Percentiles rank a stretch among this genome's conserved stretches.
phyloP scores from a whole-genome alignment of 2,888 invertebrate genomes.

The Apomyelois bistriatella region DNA sequence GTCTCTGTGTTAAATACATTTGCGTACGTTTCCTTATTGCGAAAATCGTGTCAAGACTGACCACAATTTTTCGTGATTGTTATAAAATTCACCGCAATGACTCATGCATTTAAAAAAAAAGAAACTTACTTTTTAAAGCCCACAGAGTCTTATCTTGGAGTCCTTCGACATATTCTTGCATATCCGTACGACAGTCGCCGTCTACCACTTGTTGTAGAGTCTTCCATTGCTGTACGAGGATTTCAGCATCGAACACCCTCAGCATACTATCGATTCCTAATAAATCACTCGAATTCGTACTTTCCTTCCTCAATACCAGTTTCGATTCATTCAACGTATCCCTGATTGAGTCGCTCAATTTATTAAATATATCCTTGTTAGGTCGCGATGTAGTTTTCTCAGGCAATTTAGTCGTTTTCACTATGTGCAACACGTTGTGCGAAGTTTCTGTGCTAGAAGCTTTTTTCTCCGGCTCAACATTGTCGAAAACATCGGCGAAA shows the following conservation, averaged over 20 bases:
- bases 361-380: slow-evolving; percentile 49
- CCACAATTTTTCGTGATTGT: slow-evolving; percentile 5
- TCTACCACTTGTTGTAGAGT: slow-evolving; percentile 66
- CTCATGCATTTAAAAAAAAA: not conserved
- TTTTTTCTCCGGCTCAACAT: slow-evolving; percentile 41
- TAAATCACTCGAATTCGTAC: slow-evolving; percentile 29
- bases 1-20: slow-evolving; percentile 5
- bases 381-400: slow-evolving; percentile 52
- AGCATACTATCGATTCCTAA: slow-evolving; percentile 74
- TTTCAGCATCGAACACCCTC: slow-evolving; percentile 78
- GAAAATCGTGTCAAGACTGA: slow-evolving; percentile 4
- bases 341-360: slow-evolving; percentile 54
- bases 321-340: slow-evolving; percentile 63
- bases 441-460: slow-evolving; percentile 59
- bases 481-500: slow-evolving; percentile 48
- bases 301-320: slow-evolving; percentile 38
- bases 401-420: slow-evolving; percentile 51
- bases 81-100: not conserved
- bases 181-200: slow-evolving; percentile 75
- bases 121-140: slow-evolving; percentile 86
- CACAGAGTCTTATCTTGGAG: slow-evolving; percentile 80
- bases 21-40: slow-evolving; percentile 4
- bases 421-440: slow-evolving; percentile 71
- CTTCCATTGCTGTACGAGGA: slow-evolving; percentile 78
- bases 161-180: slow-evolving; percentile 81